Evolutionary conservation across 2,888 invertebrate species (phyloP), one percentile per base, ranked within the genome.

Genomic region (Meiosimyza platycephala): DNA sequence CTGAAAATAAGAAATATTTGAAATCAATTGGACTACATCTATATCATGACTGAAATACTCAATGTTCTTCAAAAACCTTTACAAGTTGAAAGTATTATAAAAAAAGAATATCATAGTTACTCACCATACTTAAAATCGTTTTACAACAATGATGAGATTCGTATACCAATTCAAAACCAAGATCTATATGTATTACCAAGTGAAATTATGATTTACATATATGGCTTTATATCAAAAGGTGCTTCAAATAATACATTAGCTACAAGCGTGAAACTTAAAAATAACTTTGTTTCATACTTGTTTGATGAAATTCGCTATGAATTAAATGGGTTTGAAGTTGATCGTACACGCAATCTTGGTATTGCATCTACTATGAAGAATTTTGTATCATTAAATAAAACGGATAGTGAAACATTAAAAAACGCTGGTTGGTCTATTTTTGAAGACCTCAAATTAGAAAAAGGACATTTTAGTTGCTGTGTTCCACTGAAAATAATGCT

Each of bases 301-400:
- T 28, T 28, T 28, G 28, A 28, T 28, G 28, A 28, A 28, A 28
- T 28, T 28, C 28, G 28, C 4, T 4, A 28, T 4, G 28, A 28
- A 28, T 3, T 28, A 2, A 28, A 28, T 28, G 28, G 28, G 0
- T 51, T 15, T 16, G 79, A 80, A 73, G 80, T 84, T 28, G 80
- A 83, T 78, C 72, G 76, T 7, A 73, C 28, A 3, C 28, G 28
- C 4, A 28, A 28, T 28, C 28, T 79, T 48, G 82, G 84, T 28
- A 74, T 83, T 16, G 81, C 82, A 13, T 79, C 80, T 13, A 76
- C 81, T 3, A 80, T 84, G 62, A 84, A 85, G 79, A 78, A 78
- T 50, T 83, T 79, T 62, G 72, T 80, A 9, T 84, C 83, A 80
- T 82, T 81, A 60, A 82, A 82, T 57, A n/a, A 33, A 12, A 62